Percentiles rank a stretch among this genome's conserved stretches.
Evolutionary conservation across 2,113 vertebrate species (phyloP).

Genomic region (Castor canadensis): DNA sequence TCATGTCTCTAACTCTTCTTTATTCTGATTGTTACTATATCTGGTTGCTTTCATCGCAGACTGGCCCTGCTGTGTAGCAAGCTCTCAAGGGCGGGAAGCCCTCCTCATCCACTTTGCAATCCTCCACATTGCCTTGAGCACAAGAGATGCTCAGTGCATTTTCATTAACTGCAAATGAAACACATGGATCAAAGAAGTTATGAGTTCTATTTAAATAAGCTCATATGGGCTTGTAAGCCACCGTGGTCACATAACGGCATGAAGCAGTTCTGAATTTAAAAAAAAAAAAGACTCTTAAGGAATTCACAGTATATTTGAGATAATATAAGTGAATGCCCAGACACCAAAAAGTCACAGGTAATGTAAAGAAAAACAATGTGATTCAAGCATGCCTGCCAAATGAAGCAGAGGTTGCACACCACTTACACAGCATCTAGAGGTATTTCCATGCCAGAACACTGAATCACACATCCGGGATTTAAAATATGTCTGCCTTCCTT

Average conservation of each 20-base stretch:
- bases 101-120: neutral
- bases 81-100: neutral
- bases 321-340: neutral
- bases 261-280: neutral
- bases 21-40: neutral
- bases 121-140: neutral
- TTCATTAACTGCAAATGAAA: neutral
- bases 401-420: neutral
- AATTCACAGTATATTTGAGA: neutral
- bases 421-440: neutral
- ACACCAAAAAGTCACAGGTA: neutral
- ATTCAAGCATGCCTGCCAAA: neutral
- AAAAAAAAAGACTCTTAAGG: slow-evolving; percentile 22
- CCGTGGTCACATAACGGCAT: neutral
- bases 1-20: neutral
- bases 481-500: neutral
- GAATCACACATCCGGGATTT: neutral
- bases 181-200: neutral
- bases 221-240: neutral
- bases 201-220: neutral
- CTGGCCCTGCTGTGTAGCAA: neutral
- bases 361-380: neutral
- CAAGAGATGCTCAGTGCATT: neutral
- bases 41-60: neutral
- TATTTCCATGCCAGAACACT: neutral